Percentiles rank a stretch among this genome's conserved stretches.
Evolutionary conservation across 2,888 invertebrate genomes (phyloP).

Genomic region (Yponomeuta sedellus): DNA sequence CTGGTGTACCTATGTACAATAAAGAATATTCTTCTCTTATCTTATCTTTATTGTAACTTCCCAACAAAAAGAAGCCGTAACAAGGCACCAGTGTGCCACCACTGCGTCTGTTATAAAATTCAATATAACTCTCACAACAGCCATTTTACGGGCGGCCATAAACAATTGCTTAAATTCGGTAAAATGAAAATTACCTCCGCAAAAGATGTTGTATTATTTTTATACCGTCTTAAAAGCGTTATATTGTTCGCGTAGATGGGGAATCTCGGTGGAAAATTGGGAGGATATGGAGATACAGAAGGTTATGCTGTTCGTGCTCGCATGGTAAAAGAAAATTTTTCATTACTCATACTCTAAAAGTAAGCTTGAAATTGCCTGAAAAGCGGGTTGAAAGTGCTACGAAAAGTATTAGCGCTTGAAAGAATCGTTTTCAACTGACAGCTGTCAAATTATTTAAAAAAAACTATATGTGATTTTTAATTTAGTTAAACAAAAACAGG

Average conservation of each 20-base stretch:
- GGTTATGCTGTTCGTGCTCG: neutral
- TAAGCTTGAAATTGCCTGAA: too few relatives aligned
- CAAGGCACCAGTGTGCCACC: conserved; percentile 1
- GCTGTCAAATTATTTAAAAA: too few relatives aligned
- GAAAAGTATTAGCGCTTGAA: too few relatives aligned
- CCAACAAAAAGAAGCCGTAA: neutral
- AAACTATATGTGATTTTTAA: too few relatives aligned
- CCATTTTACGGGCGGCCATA: conserved; percentile 11
- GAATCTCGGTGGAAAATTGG: neutral
- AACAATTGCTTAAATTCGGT: conserved; percentile 12
- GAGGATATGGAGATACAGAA: neutral
- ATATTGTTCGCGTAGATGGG: neutral
- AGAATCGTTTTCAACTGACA: too few relatives aligned
- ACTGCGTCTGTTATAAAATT: conserved; percentile 13
- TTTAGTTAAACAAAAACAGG: too few relatives aligned
- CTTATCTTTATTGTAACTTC: too few relatives aligned
- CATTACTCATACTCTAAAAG: too few relatives aligned
- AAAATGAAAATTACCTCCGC: conserved; percentile 13
- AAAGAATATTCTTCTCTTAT: too few relatives aligned
- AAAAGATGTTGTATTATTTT: conserved; percentile 2
- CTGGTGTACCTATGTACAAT: too few relatives aligned
- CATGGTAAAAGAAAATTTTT: neutral
- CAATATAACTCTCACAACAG: conserved; percentile 10
- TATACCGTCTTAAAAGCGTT: neutral
- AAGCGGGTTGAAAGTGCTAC: too few relatives aligned